A percentile compares a stretch with the other conserved stretches of the same genome.
Evolutionary conservation across 2,113 vertebrate genomes (phyloP).

Genomic region (Spea multiplicata): DNA sequence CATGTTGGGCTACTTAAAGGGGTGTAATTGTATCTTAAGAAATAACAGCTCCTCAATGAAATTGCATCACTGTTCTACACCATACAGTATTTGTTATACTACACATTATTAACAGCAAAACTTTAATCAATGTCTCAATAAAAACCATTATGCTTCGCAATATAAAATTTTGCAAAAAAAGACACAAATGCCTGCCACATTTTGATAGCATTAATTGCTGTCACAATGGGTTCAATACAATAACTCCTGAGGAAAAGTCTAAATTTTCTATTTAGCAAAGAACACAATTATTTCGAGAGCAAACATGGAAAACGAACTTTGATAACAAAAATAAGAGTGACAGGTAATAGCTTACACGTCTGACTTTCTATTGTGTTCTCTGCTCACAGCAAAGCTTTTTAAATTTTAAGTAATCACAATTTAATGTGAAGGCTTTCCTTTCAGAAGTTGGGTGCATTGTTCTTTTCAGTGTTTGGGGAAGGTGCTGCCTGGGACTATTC

Average conservation of each 20-base stretch:
- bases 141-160: constrained; percentile 28
- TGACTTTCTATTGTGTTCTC: not conserved
- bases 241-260: not conserved
- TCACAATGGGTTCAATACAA: not conserved
- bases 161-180: not conserved
- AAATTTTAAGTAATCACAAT: not conserved
- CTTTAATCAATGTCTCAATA: constrained; percentile 45
- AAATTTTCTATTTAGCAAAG: constrained; percentile 1
- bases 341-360: not conserved
- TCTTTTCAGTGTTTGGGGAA: not conserved
- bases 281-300: not conserved
- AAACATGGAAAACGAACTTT: not conserved
- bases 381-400: not conserved
- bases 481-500: too few relatives aligned
- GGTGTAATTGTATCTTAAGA: constrained; percentile 31
- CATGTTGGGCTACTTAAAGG: constrained; percentile 28
- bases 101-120: constrained; percentile 32
- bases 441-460: not conserved
- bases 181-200: not conserved
- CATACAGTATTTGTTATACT: constrained; percentile 37
- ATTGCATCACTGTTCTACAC: constrained; percentile 30
- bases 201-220: constrained; percentile 11
- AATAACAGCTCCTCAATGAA: constrained; percentile 40
- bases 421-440: not conserved
- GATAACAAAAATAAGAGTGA: not conserved